phyloP scores from a whole-genome alignment of 2,113 vertebrate genomes.

The Corapipo altera region DNA sequence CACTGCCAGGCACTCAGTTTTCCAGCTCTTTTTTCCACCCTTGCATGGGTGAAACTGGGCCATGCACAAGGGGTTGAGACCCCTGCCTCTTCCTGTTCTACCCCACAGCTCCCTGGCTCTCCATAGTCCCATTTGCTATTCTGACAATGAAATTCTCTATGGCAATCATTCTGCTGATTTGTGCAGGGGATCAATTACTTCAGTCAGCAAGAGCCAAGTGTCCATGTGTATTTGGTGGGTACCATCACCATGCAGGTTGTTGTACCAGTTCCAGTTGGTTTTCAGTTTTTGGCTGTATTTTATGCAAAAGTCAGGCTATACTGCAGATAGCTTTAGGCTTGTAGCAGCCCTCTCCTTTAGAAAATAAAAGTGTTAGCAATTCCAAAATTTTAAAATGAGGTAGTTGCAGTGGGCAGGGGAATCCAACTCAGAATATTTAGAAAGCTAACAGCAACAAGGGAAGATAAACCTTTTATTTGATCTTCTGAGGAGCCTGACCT shows the following conservation, averaged over 20 bases:
- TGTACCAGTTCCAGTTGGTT: neutral
- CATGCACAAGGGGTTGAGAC: accelerated
- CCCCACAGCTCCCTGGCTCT: accelerated
- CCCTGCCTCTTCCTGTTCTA: neutral
- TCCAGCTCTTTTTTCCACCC: neutral
- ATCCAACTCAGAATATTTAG: neutral
- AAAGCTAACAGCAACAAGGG: neutral
- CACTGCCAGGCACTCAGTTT: neutral
- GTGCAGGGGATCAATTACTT: neutral
- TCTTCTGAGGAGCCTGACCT: neutral
- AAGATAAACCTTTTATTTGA: neutral
- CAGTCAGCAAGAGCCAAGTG: neutral
- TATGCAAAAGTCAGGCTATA: neutral
- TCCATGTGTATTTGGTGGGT: neutral
- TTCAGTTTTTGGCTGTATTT: neutral
- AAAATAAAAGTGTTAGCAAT: neutral
- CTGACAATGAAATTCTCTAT: neutral
- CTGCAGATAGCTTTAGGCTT: neutral
- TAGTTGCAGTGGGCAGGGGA: neutral
- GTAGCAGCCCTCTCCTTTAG: neutral
- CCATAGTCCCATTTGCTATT: neutral
- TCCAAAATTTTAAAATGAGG: neutral
- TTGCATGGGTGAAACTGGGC: neutral
- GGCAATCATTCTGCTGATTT: neutral
- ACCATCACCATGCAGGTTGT: neutral